These are phyloP conservation scores for Drosophila peninsularis DNA, from an alignment of 2,888 invertebrate species.

Conservation along the genomic window DNA sequence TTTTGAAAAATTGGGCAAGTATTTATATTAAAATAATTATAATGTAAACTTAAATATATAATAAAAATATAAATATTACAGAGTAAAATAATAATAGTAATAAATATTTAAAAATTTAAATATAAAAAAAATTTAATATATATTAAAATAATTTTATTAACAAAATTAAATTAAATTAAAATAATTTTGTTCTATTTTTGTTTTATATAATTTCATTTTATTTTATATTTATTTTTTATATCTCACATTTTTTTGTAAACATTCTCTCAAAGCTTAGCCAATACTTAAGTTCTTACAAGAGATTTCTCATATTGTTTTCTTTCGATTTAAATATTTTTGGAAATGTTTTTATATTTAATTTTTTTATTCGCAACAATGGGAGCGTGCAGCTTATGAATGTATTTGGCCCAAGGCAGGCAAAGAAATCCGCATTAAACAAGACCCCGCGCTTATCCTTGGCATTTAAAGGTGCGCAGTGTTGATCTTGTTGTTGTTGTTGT, in stretches of 20 bases:
- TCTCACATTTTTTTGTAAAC: not conserved
- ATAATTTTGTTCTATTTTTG: too few relatives aligned
- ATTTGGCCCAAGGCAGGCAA: constrained; percentile 24
- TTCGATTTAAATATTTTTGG: not conserved
- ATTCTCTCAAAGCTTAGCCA: not conserved
- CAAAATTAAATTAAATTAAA: not conserved
- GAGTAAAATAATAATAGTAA: not conserved
- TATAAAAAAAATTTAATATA: too few relatives aligned
- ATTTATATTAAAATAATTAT: not conserved
- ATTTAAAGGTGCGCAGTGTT: constrained; percentile 62
- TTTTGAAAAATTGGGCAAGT: not conserved
- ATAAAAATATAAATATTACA: not conserved
- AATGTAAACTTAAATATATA: not conserved
- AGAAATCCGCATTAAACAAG: constrained; percentile 29
- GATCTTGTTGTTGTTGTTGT: constrained; percentile 6
- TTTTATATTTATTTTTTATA: not conserved
- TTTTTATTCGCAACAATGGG: constrained; percentile 27
- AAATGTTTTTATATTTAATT: not conserved
- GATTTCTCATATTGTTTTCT: not conserved
- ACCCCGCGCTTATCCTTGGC: constrained; percentile 69
- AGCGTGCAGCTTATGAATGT: constrained; percentile 38
- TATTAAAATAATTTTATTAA: not conserved
- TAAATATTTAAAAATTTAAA: not conserved
- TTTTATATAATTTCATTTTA: too few relatives aligned
- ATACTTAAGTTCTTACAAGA: not conserved